Evolutionary conservation across 2,797 vertebrate genomes (phyloP).

Genomic region (Micrastur ruficollis): DNA sequence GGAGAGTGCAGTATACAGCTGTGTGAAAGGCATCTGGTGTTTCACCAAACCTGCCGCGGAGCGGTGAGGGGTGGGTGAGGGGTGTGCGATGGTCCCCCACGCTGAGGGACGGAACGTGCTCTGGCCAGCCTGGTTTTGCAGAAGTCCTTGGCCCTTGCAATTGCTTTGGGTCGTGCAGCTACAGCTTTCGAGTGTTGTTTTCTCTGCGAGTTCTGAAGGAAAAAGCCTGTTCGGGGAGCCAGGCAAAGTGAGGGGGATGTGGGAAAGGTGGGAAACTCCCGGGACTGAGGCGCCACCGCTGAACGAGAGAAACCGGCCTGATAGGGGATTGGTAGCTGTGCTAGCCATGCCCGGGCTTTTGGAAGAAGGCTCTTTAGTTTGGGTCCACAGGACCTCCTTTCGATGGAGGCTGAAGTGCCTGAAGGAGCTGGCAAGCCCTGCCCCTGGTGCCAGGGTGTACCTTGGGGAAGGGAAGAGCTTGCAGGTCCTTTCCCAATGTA

Average conservation of each 20-base stretch:
- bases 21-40: fast-evolving
- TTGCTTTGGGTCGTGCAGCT: neutral
- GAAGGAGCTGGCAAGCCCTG: neutral
- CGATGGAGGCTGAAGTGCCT: fast-evolving
- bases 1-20: neutral
- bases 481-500: neutral
- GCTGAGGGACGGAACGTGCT: fast-evolving
- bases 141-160: fast-evolving
- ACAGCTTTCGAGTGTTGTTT: fast-evolving
- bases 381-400: neutral
- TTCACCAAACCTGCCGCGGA: fast-evolving
- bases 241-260: too few relatives aligned
- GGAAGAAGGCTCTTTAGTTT: neutral
- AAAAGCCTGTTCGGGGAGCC: neutral
- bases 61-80: fast-evolving
- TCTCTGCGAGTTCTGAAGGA: neutral
- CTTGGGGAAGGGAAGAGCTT: neutral
- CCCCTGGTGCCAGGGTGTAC: fast-evolving
- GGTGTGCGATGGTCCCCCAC: fast-evolving
- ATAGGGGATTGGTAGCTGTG: fast-evolving
- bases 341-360: neutral
- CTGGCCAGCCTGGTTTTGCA: fast-evolving
- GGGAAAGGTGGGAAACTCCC: too few relatives aligned
- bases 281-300: too few relatives aligned
- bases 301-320: fast-evolving